These are phyloP conservation scores for Microctenopoma stevenorrisi DNA, from an alignment of 2,797 vertebrate genomes.

Conservation along the genomic window DNA sequence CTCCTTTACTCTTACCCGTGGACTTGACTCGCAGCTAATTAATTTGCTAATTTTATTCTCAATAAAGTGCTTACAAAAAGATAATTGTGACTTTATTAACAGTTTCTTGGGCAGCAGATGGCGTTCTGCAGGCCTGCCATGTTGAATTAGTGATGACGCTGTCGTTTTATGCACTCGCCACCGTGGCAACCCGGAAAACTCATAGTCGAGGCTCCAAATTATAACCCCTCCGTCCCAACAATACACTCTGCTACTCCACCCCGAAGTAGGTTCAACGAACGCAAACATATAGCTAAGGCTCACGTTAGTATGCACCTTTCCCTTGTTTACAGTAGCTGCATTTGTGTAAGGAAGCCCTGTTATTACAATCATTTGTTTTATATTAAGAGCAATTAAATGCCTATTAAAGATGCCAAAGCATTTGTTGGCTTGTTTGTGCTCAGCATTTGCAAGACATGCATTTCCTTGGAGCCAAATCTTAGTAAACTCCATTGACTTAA, in stretches of 20 bases:
- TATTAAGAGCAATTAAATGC: constrained; percentile 84
- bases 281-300: constrained; percentile 68
- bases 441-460: constrained; percentile 67
- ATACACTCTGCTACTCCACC: constrained; percentile 65
- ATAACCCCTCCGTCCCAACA: constrained; percentile 78
- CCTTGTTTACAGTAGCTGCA: constrained; percentile 61
- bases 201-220: constrained; percentile 86
- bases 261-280: constrained; percentile 71
- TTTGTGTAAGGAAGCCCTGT: constrained; percentile 69
- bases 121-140: constrained; percentile 95
- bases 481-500: constrained; percentile 83
- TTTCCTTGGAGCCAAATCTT: constrained; percentile 80
- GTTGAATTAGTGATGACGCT: constrained; percentile 97
- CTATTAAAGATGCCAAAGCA: constrained; percentile 78
- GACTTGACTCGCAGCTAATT: constrained; percentile 90
- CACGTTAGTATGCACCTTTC: constrained; percentile 51
- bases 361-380: constrained; percentile 78
- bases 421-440: constrained; percentile 80
- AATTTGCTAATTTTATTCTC: constrained; percentile 97
- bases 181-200: constrained; percentile 88
- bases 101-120: constrained; percentile 98
- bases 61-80: constrained; percentile 98
- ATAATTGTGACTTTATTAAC: constrained; percentile 99
- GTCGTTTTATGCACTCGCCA: constrained; percentile 92
- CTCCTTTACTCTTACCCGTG: constrained; percentile 45